Percentiles rank a stretch among this genome's conserved stretches.
phyloP scores from a whole-genome alignment of 2,797 vertebrate genomes.

The Microctenopoma steveboyesi region DNA sequence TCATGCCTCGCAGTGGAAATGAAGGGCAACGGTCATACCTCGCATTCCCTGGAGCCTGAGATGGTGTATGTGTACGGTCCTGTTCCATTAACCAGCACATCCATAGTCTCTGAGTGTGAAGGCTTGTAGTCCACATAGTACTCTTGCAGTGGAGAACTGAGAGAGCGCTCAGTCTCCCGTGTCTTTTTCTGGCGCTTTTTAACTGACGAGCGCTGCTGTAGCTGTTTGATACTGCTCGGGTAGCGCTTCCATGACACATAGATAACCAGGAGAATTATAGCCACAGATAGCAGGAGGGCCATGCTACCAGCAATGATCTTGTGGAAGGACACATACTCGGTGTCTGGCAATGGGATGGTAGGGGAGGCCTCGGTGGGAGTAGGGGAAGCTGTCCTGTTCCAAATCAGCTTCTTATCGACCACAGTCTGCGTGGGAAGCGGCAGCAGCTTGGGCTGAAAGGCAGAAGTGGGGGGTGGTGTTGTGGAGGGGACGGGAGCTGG shows the following conservation, averaged over 20 bases:
- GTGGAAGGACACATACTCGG: conserved; percentile 95
- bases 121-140: conserved; percentile 99
- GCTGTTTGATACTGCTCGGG: conserved; percentile 95
- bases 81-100: conserved; percentile 97
- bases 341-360: conserved; percentile 86
- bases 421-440: conserved; percentile 84
- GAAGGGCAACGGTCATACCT: conserved; percentile 97
- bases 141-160: conserved; percentile 97
- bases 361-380: conserved; percentile 80
- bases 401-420: conserved; percentile 78
- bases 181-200: conserved; percentile 94
- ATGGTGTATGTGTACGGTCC: conserved; percentile 98
- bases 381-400: conserved; percentile 74
- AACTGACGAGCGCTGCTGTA: conserved; percentile 93
- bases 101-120: conserved; percentile 97
- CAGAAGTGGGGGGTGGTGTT: conserved; percentile 79
- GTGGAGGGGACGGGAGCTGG: conserved; percentile 84
- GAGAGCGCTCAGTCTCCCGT: conserved; percentile 90
- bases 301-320: conserved; percentile 96
- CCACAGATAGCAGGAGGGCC: conserved; percentile 94
- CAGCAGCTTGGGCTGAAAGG: conserved; percentile 79
- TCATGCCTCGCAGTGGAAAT: conserved; percentile 95
- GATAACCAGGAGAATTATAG: conserved; percentile 96
- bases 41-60: conserved; percentile 99
- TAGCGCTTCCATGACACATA: conserved; percentile 98